Evolutionary conservation across 2,797 vertebrate species (phyloP).

Genomic region (Sus cebifrons): DNA sequence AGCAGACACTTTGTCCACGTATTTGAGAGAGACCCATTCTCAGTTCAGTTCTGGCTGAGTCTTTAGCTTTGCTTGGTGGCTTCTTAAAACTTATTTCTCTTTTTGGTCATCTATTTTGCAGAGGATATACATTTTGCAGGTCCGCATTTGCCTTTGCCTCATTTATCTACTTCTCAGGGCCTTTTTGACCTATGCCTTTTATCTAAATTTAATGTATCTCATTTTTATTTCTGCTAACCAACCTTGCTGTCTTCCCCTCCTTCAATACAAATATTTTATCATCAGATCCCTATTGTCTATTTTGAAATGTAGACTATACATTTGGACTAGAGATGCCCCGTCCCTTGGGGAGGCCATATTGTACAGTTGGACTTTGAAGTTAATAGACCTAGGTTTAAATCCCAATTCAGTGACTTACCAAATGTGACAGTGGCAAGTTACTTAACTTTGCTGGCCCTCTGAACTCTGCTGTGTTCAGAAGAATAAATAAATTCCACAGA

Average conservation of each 20-base stretch:
- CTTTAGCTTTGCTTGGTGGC: neutral
- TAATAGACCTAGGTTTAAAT: neutral
- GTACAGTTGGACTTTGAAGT: neutral
- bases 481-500: neutral
- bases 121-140: neutral
- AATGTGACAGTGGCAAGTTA: neutral
- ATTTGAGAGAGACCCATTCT: neutral
- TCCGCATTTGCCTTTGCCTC: neutral
- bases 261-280: neutral
- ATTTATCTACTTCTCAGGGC: neutral
- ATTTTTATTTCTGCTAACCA: slow-evolving; percentile 2
- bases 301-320: neutral
- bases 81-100: neutral
- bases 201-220: slow-evolving; percentile 1
- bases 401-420: neutral
- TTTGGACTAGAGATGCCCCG: neutral
- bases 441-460: neutral
- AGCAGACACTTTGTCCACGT: neutral
- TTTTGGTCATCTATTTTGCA: neutral
- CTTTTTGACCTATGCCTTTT: slow-evolving; percentile 10
- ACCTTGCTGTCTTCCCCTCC: neutral
- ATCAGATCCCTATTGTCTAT: neutral
- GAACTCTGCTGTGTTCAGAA: slow-evolving; percentile 8
- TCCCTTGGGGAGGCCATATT: neutral
- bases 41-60: neutral